A percentile compares a stretch with the other conserved stretches of the same genome.
These are phyloP conservation scores for Cygnus olor DNA, from an alignment of 2,797 vertebrate species.

Conservation along the genomic window DNA sequence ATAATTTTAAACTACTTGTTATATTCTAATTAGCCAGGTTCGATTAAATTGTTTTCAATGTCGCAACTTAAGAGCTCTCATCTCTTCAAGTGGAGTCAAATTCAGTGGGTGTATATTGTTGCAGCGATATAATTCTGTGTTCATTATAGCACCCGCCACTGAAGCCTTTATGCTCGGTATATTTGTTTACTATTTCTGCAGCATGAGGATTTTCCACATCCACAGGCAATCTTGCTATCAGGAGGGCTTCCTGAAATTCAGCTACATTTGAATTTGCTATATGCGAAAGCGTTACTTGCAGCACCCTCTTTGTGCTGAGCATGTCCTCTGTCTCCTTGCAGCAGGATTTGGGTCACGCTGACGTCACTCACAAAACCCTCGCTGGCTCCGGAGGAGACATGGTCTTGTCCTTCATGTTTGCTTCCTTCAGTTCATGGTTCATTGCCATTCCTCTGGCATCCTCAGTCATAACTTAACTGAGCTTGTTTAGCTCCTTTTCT, in stretches of 20 bases:
- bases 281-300: background rate
- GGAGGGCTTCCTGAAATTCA: background rate
- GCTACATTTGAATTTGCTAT: background rate
- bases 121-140: conserved; percentile 59
- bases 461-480: background rate
- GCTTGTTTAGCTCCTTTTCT: background rate
- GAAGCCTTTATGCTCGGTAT: background rate
- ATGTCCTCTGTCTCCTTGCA: background rate
- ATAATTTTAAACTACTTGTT: conserved; percentile 75
- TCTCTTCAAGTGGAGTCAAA: conserved; percentile 71
- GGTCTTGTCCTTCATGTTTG: background rate
- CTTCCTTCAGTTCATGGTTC: background rate
- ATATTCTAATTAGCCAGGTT: conserved; percentile 72
- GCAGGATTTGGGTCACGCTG: background rate
- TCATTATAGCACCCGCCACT: conserved; percentile 46
- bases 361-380: background rate
- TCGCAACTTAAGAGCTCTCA: conserved; percentile 72
- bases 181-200: conserved; percentile 12
- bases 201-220: background rate
- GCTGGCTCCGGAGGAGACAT: background rate
- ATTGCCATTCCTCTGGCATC: background rate
- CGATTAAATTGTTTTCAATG: conserved; percentile 77
- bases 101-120: conserved; percentile 50
- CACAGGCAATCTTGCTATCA: background rate
- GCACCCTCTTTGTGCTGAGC: background rate